Conservation (phyloP, 2,113 vertebrate species). For the Sarotherodon lohbergeri region DNA sequence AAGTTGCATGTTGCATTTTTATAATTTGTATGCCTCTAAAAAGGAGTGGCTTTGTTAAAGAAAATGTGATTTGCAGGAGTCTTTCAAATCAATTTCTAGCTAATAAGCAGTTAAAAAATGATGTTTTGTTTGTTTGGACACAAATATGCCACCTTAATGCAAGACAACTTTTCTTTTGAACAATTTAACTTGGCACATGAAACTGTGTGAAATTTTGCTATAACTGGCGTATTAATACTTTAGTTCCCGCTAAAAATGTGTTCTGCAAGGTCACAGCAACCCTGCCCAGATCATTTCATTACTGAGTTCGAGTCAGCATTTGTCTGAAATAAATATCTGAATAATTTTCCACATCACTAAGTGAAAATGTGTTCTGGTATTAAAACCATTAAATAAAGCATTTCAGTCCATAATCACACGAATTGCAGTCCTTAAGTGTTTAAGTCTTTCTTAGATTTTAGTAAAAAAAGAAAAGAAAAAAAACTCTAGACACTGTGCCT, state of each 20-base stretch:
- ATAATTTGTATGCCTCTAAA: background rate
- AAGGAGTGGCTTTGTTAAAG: background rate
- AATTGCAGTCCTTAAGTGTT: background rate
- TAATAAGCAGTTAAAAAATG: background rate
- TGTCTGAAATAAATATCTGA: background rate
- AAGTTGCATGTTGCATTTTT: background rate
- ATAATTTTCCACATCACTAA: background rate
- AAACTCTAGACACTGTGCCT: background rate
- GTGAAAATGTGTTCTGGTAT: background rate
- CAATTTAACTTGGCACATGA: background rate
- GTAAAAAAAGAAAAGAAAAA: background rate
- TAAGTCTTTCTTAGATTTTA: background rate
- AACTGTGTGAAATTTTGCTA: background rate
- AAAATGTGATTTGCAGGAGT: background rate
- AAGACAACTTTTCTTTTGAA: background rate
- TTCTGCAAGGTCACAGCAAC: background rate
- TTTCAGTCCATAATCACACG: background rate
- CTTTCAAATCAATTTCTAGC: background rate
- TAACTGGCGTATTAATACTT: fast-evolving
- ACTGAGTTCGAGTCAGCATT: background rate
- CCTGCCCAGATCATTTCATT: background rate
- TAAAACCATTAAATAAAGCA: background rate
- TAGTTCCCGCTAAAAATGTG: background rate
- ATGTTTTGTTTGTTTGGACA: background rate
- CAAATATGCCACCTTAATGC: background rate